Base-by-base conservation (phyloP, 1,140 invertebrate species). In the Venturia canescens region DNA sequence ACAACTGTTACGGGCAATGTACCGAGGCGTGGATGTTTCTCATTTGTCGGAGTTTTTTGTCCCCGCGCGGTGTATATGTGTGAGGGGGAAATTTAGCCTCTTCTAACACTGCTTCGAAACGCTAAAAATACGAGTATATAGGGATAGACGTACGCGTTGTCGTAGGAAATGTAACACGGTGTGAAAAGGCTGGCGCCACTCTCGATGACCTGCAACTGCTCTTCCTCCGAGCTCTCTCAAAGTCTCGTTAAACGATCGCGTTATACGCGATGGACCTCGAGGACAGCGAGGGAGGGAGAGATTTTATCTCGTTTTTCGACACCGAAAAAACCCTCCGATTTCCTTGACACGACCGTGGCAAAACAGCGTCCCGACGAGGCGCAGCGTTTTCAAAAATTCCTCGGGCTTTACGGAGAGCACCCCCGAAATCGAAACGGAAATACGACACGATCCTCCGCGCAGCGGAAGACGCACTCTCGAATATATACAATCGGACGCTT, bases 201-300 rank as follows among this genome's bases (percentile, higher is more conserved):
- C 48, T 29, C 38, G 44, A 74, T 74, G 71, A 74, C 71, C 71
- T 53, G 71, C 71, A 74, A 74, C 71, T 74, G 71, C 71, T 69
- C n/a, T 48, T 50, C 87, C 80, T 81, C 80, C 84, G 83, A 84
- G 84, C 77, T 81, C 81, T 31, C 48, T 70, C 83, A 80, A 18
- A 53, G 77, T 85, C 86, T 90, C 90, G 89, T 90, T 90, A 90
- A 91, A 88, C 87, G 88, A 88, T 89, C 87, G 89, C 90, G n/a
- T n/a, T n/a, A n/a, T 90, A 89, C 72, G 67, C 79, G 57, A 21
- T 23, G 23, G 71, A 50, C 31, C 31, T 63, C 23, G 60, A 69
- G n/a, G 27, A 31, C 27, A 69, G 66, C 7, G 66, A 69, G 66
- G 31, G 66, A 31, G 66, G 31, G 66, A 27, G 38, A 90, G 89